Percentiles rank a stretch among this genome's conserved stretches.
Conservation (phyloP, 2,888 invertebrate species). For the Digitonthophagus gazella region DNA sequence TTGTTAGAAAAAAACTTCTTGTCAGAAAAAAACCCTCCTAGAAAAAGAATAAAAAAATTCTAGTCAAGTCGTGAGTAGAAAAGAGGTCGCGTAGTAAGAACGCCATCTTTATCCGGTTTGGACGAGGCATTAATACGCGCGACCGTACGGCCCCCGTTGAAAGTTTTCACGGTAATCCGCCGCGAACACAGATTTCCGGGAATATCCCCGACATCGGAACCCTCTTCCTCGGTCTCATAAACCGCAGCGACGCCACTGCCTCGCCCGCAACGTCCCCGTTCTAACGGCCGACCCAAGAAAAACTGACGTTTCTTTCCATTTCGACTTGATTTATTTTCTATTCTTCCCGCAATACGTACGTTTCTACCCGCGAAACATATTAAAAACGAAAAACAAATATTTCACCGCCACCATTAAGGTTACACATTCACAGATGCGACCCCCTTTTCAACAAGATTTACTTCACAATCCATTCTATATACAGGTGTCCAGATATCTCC, state of each 20-base stretch:
- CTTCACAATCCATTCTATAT: no score
- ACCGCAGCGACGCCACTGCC: not conserved
- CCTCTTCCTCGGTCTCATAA: not conserved
- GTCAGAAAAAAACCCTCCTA: no score
- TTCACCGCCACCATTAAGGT: no score
- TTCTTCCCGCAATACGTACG: no score
- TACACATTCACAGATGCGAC: no score
- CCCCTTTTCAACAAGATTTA: no score
- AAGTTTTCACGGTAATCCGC: not conserved
- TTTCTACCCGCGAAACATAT: no score
- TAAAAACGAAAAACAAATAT: no score
- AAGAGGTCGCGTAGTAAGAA: not conserved
- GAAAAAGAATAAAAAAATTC: not conserved
- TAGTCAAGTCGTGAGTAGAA: no score
- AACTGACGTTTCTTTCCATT: not conserved
- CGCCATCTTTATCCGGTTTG: not conserved
- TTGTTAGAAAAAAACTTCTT: no score
- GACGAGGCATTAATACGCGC: not conserved
- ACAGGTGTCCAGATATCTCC: no score
- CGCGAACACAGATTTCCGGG: not conserved
- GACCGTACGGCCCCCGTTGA: not conserved
- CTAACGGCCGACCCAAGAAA: not conserved
- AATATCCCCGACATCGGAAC: not conserved
- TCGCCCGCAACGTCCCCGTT: no score
- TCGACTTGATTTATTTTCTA: not conserved